These are phyloP conservation scores for Psococerastis gibbosa DNA, from an alignment of 2,888 invertebrate species.

Conservation along the genomic window DNA sequence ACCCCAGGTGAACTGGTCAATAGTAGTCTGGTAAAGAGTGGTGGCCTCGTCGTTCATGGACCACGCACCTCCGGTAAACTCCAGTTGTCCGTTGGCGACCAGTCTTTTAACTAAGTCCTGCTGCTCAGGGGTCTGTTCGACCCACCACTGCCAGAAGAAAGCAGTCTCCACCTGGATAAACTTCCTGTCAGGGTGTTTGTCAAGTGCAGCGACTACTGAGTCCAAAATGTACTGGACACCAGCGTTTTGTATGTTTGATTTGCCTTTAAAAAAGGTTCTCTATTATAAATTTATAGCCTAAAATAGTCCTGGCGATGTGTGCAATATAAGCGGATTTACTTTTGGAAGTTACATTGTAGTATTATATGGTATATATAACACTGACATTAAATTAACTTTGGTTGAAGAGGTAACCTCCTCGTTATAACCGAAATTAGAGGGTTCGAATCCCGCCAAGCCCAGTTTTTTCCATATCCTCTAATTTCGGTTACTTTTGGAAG, in stretches of 20 bases:
- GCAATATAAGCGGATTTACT: too few species aligned
- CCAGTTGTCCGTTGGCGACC: constrained; percentile 37
- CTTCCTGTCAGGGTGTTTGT: constrained; percentile 45
- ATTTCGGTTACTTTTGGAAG: too few species aligned
- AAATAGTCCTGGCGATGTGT: too few species aligned
- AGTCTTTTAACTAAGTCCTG: constrained; percentile 34
- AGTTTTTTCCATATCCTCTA: too few species aligned
- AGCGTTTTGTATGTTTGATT: constrained; percentile 43
- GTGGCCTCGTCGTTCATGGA: constrained; percentile 43
- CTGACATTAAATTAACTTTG: too few species aligned
- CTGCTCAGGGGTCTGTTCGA: constrained; percentile 35
- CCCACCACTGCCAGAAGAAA: constrained; percentile 74
- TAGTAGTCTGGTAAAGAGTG: constrained; percentile 44
- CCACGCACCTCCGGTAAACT: constrained; percentile 42
- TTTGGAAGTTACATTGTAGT: too few species aligned
- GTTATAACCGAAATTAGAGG: too few species aligned
- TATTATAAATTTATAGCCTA: too few species aligned
- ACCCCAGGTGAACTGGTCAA: constrained; percentile 54
- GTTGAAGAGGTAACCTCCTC: too few species aligned
- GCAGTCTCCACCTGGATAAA: constrained; percentile 83
- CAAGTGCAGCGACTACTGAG: constrained; percentile 56
- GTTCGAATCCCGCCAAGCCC: too few species aligned
- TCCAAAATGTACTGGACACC: constrained; percentile 86
- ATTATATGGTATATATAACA: too few species aligned
- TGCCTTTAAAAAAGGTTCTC: constrained; percentile 25